Evolutionary conservation across 2,888 invertebrate genomes (phyloP).

Genomic region (Pandemis corylana): DNA sequence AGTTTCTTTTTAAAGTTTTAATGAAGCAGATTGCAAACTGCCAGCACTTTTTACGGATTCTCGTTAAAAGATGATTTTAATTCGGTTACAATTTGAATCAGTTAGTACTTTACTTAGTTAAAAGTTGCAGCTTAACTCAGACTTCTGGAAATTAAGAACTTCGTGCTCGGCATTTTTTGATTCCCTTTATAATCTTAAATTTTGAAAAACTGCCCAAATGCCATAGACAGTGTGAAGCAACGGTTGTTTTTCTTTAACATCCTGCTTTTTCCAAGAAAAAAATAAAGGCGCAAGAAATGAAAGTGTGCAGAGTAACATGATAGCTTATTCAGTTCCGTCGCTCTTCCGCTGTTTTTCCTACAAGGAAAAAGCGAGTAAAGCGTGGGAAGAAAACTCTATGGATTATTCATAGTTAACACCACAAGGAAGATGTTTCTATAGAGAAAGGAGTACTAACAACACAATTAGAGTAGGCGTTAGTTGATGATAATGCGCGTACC

Average conservation of each 20-base stretch:
- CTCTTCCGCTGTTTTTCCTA: conserved; percentile 26
- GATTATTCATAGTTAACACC: not conserved
- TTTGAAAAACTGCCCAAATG: not conserved
- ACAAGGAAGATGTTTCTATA: conserved; percentile 13
- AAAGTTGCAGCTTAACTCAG: not conserved
- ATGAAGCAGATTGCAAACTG: conserved; percentile 17
- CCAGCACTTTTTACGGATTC: conserved; percentile 19
- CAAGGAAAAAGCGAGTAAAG: conserved; percentile 12
- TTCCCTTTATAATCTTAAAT: not conserved
- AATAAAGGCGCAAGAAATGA: not conserved
- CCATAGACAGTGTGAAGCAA: not conserved
- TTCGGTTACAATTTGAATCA: not conserved
- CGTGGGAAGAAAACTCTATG: conserved; percentile 28
- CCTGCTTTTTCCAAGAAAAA: not conserved
- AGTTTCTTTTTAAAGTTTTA: conserved; percentile 30
- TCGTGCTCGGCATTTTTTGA: not conserved
- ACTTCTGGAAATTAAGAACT: not conserved
- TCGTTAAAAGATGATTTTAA: conserved; percentile 22
- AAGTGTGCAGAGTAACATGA: not conserved
- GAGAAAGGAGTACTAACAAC: conserved; percentile 23
- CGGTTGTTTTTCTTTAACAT: not conserved
- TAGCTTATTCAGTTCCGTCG: conserved; percentile 7
- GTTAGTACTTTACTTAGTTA: conserved; percentile 6
- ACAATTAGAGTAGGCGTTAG: conserved; percentile 20
- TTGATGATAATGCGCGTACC: conserved; percentile 11